Evolutionary conservation across 2,888 invertebrate genomes (phyloP).

Genomic region (Meandrusa payeni): DNA sequence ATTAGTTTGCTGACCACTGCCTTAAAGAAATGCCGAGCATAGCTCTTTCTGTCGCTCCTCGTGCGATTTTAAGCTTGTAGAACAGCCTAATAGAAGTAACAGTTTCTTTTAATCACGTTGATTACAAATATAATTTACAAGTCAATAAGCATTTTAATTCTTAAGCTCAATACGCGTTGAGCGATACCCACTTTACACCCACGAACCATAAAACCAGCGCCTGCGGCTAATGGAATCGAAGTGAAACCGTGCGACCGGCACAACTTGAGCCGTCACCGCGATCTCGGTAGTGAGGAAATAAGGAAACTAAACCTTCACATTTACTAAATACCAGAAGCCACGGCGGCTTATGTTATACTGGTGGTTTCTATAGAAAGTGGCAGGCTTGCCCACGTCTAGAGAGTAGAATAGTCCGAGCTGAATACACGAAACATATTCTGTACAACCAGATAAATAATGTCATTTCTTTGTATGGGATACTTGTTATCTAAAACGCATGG

Average conservation of each 20-base stretch:
- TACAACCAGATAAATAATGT: slow-evolving; percentile 7
- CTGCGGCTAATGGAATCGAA: slow-evolving; percentile 60
- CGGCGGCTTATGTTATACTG: slow-evolving; percentile 41
- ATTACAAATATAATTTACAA: slow-evolving; percentile 32
- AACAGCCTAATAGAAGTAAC: background rate
- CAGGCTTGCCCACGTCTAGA: slow-evolving; percentile 58
- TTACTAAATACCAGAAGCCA: slow-evolving; percentile 29
- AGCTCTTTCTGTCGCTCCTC: no score
- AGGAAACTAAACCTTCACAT: slow-evolving; percentile 7
- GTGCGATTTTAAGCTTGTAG: no score
- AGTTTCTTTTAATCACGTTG: slow-evolving; percentile 7
- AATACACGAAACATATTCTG: slow-evolving; percentile 34
- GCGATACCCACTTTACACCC: slow-evolving; percentile 50
- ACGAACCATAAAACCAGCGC: slow-evolving; percentile 52
- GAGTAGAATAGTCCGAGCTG: slow-evolving; percentile 29
- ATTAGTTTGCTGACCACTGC: no score
- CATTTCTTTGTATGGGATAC: slow-evolving; percentile 5
- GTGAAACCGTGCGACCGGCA: slow-evolving; percentile 51
- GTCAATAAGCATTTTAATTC: slow-evolving; percentile 48
- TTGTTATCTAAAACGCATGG: slow-evolving; percentile 11
- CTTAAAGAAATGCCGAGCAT: no score
- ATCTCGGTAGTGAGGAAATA: slow-evolving; percentile 31
- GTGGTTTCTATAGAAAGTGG: slow-evolving; percentile 56
- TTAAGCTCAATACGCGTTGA: slow-evolving; percentile 40
- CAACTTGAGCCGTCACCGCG: slow-evolving; percentile 36